Percentiles rank a stretch among this genome's conserved stretches.
phyloP scores from a whole-genome alignment of 2,113 vertebrate species.

The Ahaetulla prasina region DNA sequence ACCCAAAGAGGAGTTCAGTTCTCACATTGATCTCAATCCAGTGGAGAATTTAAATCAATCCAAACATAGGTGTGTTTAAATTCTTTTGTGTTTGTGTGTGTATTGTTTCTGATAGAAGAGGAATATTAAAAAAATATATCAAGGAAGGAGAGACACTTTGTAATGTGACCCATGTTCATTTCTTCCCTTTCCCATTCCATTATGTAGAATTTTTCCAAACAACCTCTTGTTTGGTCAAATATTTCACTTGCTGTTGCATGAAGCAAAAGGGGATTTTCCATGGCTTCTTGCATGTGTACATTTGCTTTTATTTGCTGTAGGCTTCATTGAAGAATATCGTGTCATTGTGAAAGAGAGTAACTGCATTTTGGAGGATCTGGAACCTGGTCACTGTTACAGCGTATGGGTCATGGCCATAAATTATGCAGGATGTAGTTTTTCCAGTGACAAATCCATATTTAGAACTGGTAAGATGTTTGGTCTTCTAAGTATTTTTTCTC shows the following conservation, averaged over 20 bases:
- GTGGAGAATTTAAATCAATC: background rate
- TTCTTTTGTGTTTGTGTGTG: background rate
- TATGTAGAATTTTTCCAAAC: background rate
- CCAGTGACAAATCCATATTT: constrained; percentile 86
- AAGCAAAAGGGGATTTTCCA: background rate
- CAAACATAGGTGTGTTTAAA: background rate
- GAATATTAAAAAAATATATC: background rate
- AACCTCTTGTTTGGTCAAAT: background rate
- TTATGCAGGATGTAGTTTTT: constrained; percentile 90
- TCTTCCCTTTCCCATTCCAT: background rate
- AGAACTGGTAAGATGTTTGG: constrained; percentile 80
- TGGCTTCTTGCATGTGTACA: background rate
- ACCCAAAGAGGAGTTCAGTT: background rate
- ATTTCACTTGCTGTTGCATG: background rate
- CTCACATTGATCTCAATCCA: background rate
- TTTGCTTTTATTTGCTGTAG: constrained; percentile 60
- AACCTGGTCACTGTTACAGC: constrained; percentile 85
- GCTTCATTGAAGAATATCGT: constrained; percentile 89
- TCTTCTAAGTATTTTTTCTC: background rate
- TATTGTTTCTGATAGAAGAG: background rate
- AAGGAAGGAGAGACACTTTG: background rate
- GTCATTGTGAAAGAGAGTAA: constrained; percentile 95
- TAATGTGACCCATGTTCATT: background rate
- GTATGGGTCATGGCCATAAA: constrained; percentile 99
- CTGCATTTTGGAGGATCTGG: constrained; percentile 91